A percentile compares a stretch with the other conserved stretches of the same genome.
Conservation (phyloP, 2,797 vertebrate species). For the Danio tinwini region DNA sequence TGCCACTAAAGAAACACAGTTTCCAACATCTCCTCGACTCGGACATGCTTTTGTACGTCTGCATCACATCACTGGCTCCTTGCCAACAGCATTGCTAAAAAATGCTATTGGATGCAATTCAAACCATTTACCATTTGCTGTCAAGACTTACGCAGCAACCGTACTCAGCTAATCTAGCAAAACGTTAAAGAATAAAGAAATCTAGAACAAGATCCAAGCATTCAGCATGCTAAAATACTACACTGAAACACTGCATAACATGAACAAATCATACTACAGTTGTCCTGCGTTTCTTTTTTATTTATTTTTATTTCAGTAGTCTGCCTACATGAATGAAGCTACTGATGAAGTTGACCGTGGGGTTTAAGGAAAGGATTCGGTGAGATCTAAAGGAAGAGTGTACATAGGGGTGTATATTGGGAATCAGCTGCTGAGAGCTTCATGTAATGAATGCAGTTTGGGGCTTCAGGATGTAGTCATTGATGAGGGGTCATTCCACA, state of each 20-base stretch:
- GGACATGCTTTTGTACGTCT: slow-evolving; percentile 32
- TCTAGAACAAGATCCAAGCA: slow-evolving; percentile 62
- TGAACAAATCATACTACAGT: slow-evolving; percentile 63
- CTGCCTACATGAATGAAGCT: slow-evolving; percentile 53
- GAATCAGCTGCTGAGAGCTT: slow-evolving; percentile 67
- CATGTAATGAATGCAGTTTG: slow-evolving; percentile 69
- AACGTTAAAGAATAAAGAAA: slow-evolving; percentile 63
- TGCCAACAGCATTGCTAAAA: slow-evolving; percentile 67
- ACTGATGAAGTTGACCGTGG: slow-evolving; percentile 58
- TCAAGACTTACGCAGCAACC: slow-evolving; percentile 61
- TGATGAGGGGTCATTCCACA: slow-evolving; percentile 83
- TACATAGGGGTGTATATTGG: slow-evolving; percentile 61
- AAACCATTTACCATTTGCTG: slow-evolving; percentile 60
- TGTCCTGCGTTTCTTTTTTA: slow-evolving; percentile 29
- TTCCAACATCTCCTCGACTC: slow-evolving; percentile 23
- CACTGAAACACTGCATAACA: slow-evolving; percentile 63
- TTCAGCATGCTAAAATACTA: slow-evolving; percentile 71
- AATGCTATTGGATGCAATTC: slow-evolving; percentile 48
- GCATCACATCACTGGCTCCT: slow-evolving; percentile 69
- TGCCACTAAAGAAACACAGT: slow-evolving; percentile 15
- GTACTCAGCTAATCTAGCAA: slow-evolving; percentile 60
- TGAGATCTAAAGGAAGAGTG: slow-evolving; percentile 56
- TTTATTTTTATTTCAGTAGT: slow-evolving; percentile 55
- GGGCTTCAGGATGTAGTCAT: slow-evolving; percentile 83
- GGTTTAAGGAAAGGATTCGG: slow-evolving; percentile 54